Conservation (phyloP, 2,113 vertebrate species). For the Engraulis encrasicolus region DNA sequence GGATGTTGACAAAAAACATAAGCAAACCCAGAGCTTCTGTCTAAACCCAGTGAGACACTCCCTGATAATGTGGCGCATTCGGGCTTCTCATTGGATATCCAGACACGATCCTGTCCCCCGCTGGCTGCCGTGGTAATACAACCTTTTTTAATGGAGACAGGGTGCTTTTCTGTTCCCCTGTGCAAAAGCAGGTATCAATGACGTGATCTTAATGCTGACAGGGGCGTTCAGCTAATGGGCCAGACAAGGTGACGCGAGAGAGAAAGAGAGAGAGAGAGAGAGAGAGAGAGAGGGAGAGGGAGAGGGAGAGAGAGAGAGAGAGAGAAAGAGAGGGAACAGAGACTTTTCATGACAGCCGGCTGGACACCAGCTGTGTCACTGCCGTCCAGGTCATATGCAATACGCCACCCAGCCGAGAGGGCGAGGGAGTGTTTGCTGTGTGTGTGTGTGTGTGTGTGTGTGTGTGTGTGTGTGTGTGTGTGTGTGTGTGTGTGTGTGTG, state of each 20-base stretch:
- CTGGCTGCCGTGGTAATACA: not conserved
- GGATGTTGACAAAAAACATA: too few species aligned
- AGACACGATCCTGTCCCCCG: not conserved
- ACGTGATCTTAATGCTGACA: not conserved
- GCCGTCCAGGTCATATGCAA: not conserved
- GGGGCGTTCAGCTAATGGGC: not conserved
- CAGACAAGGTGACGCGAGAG: too few species aligned
- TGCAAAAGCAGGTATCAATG: not conserved
- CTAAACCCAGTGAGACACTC: not conserved
- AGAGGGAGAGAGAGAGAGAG: too few species aligned
- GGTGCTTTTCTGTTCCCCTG: not conserved
- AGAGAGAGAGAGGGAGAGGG: too few species aligned
- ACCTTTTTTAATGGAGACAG: not conserved
- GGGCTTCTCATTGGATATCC: not conserved
- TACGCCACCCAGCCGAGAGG: too few species aligned
- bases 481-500: too few species aligned
- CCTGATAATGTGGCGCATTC: not conserved
- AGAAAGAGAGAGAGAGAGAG: too few species aligned
- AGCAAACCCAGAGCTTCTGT: too few species aligned
- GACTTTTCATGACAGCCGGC: not conserved
- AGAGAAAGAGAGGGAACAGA: not conserved
- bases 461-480: too few species aligned
- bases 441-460: too few species aligned
- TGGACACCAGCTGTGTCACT: not conserved
- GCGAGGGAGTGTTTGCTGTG: too few species aligned